Base-by-base conservation (phyloP, 1,140 invertebrate species). In the Drosophila rufa region DNA sequence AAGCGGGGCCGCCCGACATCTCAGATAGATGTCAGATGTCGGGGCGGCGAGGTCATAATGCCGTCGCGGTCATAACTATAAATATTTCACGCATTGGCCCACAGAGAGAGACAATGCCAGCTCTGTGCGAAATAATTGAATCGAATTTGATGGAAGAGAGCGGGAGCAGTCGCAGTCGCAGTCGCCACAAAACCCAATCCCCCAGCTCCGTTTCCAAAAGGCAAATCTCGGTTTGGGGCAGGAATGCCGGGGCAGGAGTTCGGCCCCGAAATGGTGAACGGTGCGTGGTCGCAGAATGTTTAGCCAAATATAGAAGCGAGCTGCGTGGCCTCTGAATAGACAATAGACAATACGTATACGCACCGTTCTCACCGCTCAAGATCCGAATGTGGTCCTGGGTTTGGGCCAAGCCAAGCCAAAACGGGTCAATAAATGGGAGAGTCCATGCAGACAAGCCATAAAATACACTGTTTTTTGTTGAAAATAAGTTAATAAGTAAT, bases 261-360 rank as follows among this genome's bases (percentile, higher is more conserved):
- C 42, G 59, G 69, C 73, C 43, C 17, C 53, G 30, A 58, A 82
- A 79, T 67, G 62, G 73, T 74, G 58, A 82, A 79, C 55, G 80
- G 81, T 89, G 83, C 83, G 80, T 87, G 82, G 84, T 83, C 57
- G 27, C 73, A 57, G 57, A 45, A 64, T 70, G 61, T 56, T 56
- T 40, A 56, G 61, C 82, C 78, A 73, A 73, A 77, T 77, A 77
- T 77, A 77, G 75, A 76, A 76, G 43, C 74, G 57, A 68, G 57
- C 75, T 78, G 75, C 75, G 74, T 78, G 75, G 65, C 64, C 74
- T 75, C 50, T 33, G 51, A 27, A 58, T 68, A 79, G 80, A 89
- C 84, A 89, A 87, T 84, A 89, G 80, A 84, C 84, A 84, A 80
- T 75, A 80, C 64, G 70, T 67, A 75, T 73, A 87, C 84, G 84